Evolutionary conservation across 2,113 vertebrate species (phyloP).

Genomic region (Pseudorhombus dupliciocellatus): DNA sequence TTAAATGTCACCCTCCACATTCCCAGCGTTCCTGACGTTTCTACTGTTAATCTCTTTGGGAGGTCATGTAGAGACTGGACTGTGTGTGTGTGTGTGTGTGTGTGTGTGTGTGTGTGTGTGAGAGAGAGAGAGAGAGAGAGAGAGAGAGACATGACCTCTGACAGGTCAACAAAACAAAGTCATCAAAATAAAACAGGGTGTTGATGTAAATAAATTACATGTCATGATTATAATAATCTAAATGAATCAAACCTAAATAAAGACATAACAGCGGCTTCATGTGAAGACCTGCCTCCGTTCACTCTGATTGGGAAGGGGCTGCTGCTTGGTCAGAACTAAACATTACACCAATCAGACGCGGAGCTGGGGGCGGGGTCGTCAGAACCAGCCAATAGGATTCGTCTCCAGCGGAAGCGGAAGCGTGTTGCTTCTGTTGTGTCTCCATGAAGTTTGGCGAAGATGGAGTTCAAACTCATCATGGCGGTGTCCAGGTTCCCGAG

Average conservation of each 20-base stretch:
- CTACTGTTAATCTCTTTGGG: background rate
- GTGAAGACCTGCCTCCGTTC: background rate
- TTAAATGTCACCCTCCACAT: background rate
- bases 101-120: conserved; percentile 1
- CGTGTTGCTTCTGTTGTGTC: background rate
- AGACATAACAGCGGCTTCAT: no score
- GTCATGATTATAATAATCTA: no score
- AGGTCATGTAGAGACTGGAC: background rate
- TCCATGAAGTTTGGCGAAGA: background rate
- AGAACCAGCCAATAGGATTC: background rate
- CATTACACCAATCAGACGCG: background rate
- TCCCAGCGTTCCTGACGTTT: background rate
- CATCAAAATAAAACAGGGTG: no score
- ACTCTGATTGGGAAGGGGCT: background rate
- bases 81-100: background rate
- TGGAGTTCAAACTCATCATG: conserved; percentile 61
- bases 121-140: no score
- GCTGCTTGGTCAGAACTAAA: background rate
- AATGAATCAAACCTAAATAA: no score
- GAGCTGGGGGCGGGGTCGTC: background rate
- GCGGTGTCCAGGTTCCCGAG: conserved; percentile 54
- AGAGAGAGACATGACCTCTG: no score
- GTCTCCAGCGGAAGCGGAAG: conserved; percentile 40
- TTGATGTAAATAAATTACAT: no score
- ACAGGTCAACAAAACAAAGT: no score